phyloP scores from a whole-genome alignment of 2,113 vertebrate genomes.

The Petrocephalus zakoni region DNA sequence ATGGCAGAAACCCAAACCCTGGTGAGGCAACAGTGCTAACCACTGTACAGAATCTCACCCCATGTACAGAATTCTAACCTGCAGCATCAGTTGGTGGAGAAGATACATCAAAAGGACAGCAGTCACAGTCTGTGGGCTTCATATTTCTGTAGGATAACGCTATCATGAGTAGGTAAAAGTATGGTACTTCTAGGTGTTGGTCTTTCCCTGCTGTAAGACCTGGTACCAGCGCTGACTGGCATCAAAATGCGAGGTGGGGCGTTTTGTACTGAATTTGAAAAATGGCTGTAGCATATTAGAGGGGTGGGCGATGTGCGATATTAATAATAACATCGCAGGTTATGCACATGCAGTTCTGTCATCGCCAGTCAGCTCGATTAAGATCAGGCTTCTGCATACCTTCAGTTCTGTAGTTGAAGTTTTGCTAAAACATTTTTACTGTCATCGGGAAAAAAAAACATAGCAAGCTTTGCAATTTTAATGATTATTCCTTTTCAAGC shows the following conservation, averaged over 20 bases:
- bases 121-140: background rate
- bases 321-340: background rate
- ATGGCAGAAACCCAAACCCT: background rate
- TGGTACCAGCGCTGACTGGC: background rate
- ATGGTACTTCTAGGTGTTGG: background rate
- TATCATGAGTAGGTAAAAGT: background rate
- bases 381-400: background rate
- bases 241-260: background rate
- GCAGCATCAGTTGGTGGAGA: background rate
- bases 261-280: background rate
- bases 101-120: background rate
- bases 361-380: background rate
- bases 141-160: background rate
- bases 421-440: background rate
- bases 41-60: no score
- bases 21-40: no score
- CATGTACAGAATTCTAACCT: background rate
- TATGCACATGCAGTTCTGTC: background rate
- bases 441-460: background rate
- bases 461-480: background rate
- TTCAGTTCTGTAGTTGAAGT: background rate
- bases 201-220: background rate
- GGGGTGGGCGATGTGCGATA: background rate
- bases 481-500: background rate
- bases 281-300: background rate